Percentiles rank a stretch among this genome's conserved stretches.
Conservation (phyloP, 2,888 invertebrate genomes). For the Schizotus pectinicornis region DNA sequence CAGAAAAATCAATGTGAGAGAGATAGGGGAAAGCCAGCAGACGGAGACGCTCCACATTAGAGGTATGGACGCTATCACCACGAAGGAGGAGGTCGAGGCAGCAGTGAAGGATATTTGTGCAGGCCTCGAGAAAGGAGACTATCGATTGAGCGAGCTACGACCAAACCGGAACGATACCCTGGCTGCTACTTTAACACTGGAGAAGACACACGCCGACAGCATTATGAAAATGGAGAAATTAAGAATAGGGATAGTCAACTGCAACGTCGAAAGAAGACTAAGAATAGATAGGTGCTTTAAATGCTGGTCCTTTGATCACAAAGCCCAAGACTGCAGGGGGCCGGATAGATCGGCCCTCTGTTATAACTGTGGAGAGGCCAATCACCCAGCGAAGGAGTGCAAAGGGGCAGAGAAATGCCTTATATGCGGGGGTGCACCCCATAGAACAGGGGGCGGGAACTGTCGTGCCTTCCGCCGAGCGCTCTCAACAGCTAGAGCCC, state of each 20-base stretch:
- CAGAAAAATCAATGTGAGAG: not conserved
- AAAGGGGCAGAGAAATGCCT: not conserved
- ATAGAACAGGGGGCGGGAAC: not conserved
- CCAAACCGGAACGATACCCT: not conserved
- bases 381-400: not conserved
- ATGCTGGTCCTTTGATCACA: not conserved
- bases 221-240: not conserved
- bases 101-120: not conserved
- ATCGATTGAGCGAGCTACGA: not conserved
- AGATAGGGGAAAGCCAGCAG: not conserved
- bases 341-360: not conserved
- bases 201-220: not conserved
- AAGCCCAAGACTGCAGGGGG: not conserved
- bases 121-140: not conserved
- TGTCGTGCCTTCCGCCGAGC: not conserved
- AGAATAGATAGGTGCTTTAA: not conserved
- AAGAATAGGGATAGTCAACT: not conserved
- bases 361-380: not conserved
- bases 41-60: conserved; percentile 9
- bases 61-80: not conserved
- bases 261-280: not conserved
- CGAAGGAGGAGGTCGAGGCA: not conserved
- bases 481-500: not conserved
- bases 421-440: not conserved
- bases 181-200: not conserved